Percentiles rank a stretch among this genome's conserved stretches.
Conservation (phyloP, 2,797 vertebrate species). For the Etheostoma nigrum region DNA sequence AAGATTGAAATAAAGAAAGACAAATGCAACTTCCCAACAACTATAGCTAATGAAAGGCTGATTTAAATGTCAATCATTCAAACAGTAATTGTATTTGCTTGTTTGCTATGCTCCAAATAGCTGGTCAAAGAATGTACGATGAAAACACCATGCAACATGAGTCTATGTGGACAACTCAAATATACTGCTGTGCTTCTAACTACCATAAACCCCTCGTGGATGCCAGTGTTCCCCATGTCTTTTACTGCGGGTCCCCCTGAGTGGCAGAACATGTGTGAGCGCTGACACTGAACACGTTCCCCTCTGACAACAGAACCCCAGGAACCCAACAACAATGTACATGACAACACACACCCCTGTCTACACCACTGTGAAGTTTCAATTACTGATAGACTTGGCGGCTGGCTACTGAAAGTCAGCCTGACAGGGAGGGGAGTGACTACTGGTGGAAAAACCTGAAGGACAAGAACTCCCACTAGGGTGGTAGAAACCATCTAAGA, state of each 20-base stretch:
- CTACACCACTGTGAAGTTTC: conserved; percentile 74
- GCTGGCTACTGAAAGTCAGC: conserved; percentile 69
- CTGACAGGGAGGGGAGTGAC: conserved; percentile 58
- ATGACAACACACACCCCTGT: conserved; percentile 63
- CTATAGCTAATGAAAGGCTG: not conserved
- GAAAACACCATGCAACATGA: not conserved
- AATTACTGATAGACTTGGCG: conserved; percentile 74
- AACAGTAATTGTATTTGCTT: not conserved
- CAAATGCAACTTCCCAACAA: not conserved
- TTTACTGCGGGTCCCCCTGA: conserved; percentile 42
- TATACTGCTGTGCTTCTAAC: conserved; percentile 3
- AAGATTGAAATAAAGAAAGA: conserved; percentile 1
- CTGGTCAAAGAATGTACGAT: not conserved
- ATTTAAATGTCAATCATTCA: conserved; percentile 4
- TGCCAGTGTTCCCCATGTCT: conserved; percentile 1
- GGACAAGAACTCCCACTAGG: conserved; percentile 51
- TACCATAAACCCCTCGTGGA: not conserved
- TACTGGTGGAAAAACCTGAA: conserved; percentile 42
- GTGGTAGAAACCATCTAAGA: conserved; percentile 14
- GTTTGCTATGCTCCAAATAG: not conserved
- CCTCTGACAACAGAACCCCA: conserved; percentile 68
- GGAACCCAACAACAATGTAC: conserved; percentile 62
- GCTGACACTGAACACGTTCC: conserved; percentile 70
- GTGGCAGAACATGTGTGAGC: conserved; percentile 75
- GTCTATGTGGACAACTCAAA: not conserved